phyloP scores from a whole-genome alignment of 2,888 invertebrate genomes.

The Liodrosophila aerea region DNA sequence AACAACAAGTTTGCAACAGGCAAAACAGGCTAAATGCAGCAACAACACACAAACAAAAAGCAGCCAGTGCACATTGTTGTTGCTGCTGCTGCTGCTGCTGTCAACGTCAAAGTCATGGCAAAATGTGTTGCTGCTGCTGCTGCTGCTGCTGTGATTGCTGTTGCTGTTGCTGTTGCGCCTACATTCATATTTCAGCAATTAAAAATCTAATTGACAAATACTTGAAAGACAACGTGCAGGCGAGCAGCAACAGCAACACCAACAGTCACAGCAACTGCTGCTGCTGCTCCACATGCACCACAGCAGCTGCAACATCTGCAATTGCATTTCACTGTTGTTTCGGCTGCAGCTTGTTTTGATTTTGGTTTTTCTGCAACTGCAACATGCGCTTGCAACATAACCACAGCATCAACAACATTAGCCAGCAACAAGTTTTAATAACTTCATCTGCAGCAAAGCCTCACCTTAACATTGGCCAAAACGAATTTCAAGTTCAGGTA shows the following conservation, averaged over 20 bases:
- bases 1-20: conserved; percentile 67
- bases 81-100: conserved; percentile 40
- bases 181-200: conserved; percentile 78
- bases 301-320: conserved; percentile 34
- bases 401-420: conserved; percentile 33
- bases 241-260: conserved; percentile 52
- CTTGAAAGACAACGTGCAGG: conserved; percentile 72
- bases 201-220: conserved; percentile 78
- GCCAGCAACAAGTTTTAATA: conserved; percentile 61
- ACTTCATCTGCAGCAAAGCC: conserved; percentile 47
- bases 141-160: conserved; percentile 27
- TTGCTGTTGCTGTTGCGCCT: conserved; percentile 58
- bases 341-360: conserved; percentile 49
- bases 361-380: conserved; percentile 33
- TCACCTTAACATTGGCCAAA: conserved; percentile 12
- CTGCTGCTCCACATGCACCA: conserved; percentile 55
- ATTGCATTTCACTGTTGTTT: conserved; percentile 49
- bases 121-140: conserved; percentile 35
- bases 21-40: conserved; percentile 63
- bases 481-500: conserved; percentile 30
- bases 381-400: conserved; percentile 12
- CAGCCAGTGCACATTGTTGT: conserved; percentile 41
- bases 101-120: conserved; percentile 57
- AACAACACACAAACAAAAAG: conserved; percentile 16
- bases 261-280: conserved; percentile 20